Percentiles rank a stretch among this genome's conserved stretches.
These are phyloP conservation scores for Cosmopolites sordidus DNA, from an alignment of 2,888 invertebrate species.

Conservation along the genomic window DNA sequence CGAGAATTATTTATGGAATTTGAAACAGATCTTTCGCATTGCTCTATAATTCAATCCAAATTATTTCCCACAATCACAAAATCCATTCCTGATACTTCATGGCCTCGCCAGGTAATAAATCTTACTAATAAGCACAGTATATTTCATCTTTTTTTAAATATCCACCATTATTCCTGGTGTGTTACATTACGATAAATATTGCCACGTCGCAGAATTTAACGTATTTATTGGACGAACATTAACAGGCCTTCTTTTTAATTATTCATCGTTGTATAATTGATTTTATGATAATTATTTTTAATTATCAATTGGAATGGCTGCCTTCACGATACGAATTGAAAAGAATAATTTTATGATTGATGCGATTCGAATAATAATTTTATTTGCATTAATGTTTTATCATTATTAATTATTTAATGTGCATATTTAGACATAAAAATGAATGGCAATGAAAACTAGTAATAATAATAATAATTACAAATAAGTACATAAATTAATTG, in stretches of 20 bases:
- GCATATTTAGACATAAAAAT: background rate
- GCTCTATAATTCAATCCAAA: too few relatives aligned
- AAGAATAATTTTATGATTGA: background rate
- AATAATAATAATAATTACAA: too few relatives aligned
- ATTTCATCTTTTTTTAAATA: constrained; percentile 17
- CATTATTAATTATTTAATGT: background rate
- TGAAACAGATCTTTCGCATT: too few relatives aligned
- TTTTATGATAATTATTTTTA: constrained; percentile 21
- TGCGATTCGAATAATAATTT: background rate
- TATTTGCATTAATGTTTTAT: background rate
- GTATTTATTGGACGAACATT: constrained; percentile 21
- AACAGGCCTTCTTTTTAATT: constrained; percentile 15
- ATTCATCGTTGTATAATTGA: constrained; percentile 22
- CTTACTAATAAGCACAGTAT: constrained; percentile 14
- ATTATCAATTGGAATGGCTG: background rate
- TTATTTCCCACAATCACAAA: background rate
- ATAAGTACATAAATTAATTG: too few relatives aligned
- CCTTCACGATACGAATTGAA: background rate
- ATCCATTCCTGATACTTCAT: constrained; percentile 10
- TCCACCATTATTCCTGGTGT: constrained; percentile 18
- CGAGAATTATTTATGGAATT: too few relatives aligned
- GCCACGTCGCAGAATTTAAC: constrained; percentile 16
- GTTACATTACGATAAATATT: constrained; percentile 23
- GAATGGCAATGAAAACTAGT: background rate
- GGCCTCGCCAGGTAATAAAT: constrained; percentile 12